Base-by-base conservation (phyloP, 2,888 invertebrate species). In the Anticlea derivata region DNA sequence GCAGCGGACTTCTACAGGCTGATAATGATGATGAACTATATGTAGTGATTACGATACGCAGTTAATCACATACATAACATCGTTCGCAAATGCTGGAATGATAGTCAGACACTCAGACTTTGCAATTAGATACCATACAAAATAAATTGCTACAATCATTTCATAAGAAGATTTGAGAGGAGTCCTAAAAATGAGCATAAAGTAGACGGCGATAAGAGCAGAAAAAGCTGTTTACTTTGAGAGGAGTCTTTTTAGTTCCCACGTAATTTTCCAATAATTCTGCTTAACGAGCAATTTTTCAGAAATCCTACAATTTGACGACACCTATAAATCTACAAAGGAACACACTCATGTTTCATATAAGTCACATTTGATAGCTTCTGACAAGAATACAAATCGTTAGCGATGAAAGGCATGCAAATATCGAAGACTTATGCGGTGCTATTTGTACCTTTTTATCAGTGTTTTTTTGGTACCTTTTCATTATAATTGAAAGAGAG, bases 321-420 rank as follows among this genome's bases (percentile, higher is more conserved):
- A 26, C 50, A 43, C 31, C 37, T 31, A 37, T 45, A 40, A 39
- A 30, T 40, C 45, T 26, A 30, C 44, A 50, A 50, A 44, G 27
- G 35, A 40, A 51, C 31, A 34, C 34, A 35, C 40, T 40, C 30
- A 31, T 43, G 17, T 50, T 49, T 43, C 30, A 41, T 30, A 30
- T 31, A 37, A 41, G 43, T 38, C 49, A 43, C 43, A 50, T 50
- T 37, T 26, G 43, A 52, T 47, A 38, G 34, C 29, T 46, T 24
- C 37, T 65, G 61, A 66, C 65, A 66, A 66, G 67, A 70, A 65
- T 40, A 63, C 66, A 70, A 68, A 68, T 71, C 65, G 61, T 71
- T 72, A 70, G 64, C 62, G 64, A 60, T 53, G 54, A 48, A 61
- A 56, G 55, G 53, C 57, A 52, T 61, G 60, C 60, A 67, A 61